phyloP scores from a whole-genome alignment of 1,140 invertebrate genomes.

The Diachasma alloeum region DNA sequence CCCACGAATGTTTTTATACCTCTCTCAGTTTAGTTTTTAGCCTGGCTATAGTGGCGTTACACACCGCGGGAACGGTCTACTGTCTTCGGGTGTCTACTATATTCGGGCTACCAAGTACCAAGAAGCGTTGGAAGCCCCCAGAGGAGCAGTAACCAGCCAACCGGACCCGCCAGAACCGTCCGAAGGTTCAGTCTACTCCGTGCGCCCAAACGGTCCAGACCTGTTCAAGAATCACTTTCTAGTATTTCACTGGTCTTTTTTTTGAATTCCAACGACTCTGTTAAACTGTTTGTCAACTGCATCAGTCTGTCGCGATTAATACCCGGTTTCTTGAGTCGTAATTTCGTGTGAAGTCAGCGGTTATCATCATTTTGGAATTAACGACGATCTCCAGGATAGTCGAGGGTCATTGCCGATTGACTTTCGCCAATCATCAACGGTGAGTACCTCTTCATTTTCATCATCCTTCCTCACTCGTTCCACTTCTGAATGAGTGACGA shows the following conservation, averaged over 20 bases:
- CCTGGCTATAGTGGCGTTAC: constrained; percentile 38
- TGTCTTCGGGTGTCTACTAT: constrained; percentile 55
- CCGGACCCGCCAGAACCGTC: constrained; percentile 40
- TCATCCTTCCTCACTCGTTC: neutral
- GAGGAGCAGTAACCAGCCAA: constrained; percentile 29
- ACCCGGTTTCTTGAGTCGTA: neutral
- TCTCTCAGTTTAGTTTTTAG: constrained; percentile 1
- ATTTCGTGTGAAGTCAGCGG: neutral
- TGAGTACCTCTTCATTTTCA: neutral
- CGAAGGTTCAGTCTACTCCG: constrained; percentile 65
- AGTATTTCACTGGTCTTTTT: neutral
- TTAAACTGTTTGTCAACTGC: too few relatives aligned
- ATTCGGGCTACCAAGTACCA: constrained; percentile 54
- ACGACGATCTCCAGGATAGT: neutral
- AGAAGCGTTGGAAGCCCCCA: constrained; percentile 32
- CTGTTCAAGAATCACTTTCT: constrained; percentile 41
- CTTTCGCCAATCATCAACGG: neutral
- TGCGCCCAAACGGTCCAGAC: constrained; percentile 66
- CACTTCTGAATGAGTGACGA: neutral
- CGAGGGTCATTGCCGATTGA: neutral
- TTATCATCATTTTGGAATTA: neutral
- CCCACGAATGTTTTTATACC: neutral
- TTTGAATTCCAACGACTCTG: too few relatives aligned
- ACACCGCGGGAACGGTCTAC: constrained; percentile 44
- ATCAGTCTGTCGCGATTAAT: too few relatives aligned